Base-by-base conservation (phyloP, 2,113 vertebrate genomes). In the Pedionomus torquatus region DNA sequence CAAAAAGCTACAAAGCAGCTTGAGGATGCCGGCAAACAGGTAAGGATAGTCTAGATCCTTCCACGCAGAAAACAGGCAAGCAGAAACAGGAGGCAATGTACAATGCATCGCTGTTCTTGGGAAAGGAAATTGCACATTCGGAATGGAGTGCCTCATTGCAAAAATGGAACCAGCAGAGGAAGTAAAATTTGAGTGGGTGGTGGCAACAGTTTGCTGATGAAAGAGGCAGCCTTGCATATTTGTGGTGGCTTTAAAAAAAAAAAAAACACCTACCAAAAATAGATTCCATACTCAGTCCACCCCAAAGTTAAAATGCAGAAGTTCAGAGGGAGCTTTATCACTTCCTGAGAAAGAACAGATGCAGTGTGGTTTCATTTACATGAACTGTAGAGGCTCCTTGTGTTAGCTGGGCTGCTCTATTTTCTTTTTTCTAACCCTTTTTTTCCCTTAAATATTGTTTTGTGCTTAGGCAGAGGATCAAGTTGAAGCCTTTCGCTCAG, bases 331-430 rank as follows among this genome's bases (percentile, higher is more conserved):
- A 88, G 97, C 94, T 97, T 97, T 96, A 97, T 97, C 97, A 86
- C 95, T 97, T 97, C 97, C 98, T 97, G 97, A 97, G 97, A 97
- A 91, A 96, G 89, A 96, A 88, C 96, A 95, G 96, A 97, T 91
- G 91, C 94, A 87, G 94, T 97, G 97, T 63, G 52, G 96, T 96
- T 97, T 97, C 49, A 66, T 89, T 87, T 95, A 74, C 70, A 48
- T 60, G 78, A 83, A 20, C 81, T 39, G 83, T 82, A 54, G 20
- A 92, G 31, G 49, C 85, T 89, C 28, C 93, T 82, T 81, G 52
- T 90, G 65, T 13, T 66, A 87, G n/a, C 49, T 8, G 63, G 79
- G 72, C 93, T 93, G 82, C 35, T 48, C 82, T 81, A 15, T 46
- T 76, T 15, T 65, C 54, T 64, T 13, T 33, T 41, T 48, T 2